Base-by-base conservation (phyloP, 2,888 invertebrate species). In the Caenorhabditis sulstoni region DNA sequence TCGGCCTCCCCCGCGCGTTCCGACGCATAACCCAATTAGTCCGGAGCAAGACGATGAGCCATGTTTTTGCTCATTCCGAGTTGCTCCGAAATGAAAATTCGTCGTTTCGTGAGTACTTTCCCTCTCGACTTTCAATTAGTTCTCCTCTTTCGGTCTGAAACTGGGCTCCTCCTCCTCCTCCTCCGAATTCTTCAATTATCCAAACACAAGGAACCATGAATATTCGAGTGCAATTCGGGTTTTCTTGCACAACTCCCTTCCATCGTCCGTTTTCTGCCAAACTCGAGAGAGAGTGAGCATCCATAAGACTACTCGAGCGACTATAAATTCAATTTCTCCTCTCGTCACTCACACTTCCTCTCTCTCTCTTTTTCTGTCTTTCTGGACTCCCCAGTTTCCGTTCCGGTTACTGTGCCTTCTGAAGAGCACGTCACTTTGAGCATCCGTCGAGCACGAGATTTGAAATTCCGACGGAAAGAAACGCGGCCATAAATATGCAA, bases 321-420 rank as follows among this genome's bases (percentile, higher is more conserved):
- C 70, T 70, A 70, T 70, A 70, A 70, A 70, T 70, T 70, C 44
- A 70, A 70, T 70, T 70, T 70, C 55, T 70, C n/a, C 16, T 44
- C 41, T 29, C 58, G 59, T 68, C 68, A 55, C 23, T 62, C 47
- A 52, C 55, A 29, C 29, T 18, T 16, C 55, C 18, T 37, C 20
- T 35, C 18, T 37, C 35, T 67, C 18, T 29, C 11, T 7, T 49
- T 14, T n/a, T 29, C 18, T 55, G 18, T 52, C 37, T 55, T 18
- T 52, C 37, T 55, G n/a, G n/a, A 20, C 9, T 39, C 18, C 37
- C 41, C 11, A 37, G 11, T 37, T 5, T 37, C 14, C 41, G 11
- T 11, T 11, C 11, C 14, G 11, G 11, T 14, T 41, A 11, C 14
- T 14, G 11, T 41, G 11, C n/a, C n/a, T n/a, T n/a, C n/a, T n/a